phyloP scores from a whole-genome alignment of 2,888 invertebrate species.

The Macroteleia sp. region DNA sequence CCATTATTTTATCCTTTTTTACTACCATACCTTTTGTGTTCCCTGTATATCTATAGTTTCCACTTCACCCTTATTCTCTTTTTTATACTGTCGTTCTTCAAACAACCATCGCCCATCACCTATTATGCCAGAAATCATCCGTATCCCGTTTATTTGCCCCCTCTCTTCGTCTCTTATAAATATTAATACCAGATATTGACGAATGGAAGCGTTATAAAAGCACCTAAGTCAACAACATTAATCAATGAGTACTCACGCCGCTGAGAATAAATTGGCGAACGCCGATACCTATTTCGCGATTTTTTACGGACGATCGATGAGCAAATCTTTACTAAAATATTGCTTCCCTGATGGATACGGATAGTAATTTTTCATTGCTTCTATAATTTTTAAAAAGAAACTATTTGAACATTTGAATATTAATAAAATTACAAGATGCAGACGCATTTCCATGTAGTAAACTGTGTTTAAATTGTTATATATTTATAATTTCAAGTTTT shows the following conservation, averaged over 20 bases:
- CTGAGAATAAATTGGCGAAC: slow-evolving; percentile 37
- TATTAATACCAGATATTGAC: slow-evolving; percentile 55
- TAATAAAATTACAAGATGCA: too few relatives aligned
- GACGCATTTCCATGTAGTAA: too few relatives aligned
- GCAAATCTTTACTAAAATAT: slow-evolving; percentile 32
- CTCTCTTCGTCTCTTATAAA: slow-evolving; percentile 21
- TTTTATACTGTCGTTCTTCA: slow-evolving; percentile 10
- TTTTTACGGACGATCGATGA: slow-evolving; percentile 40
- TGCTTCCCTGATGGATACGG: slow-evolving; percentile 24
- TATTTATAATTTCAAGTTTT: too few relatives aligned
- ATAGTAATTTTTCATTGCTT: slow-evolving; percentile 7
- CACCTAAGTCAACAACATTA: slow-evolving; percentile 57
- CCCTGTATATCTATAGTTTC: too few relatives aligned
- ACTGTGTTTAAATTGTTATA: too few relatives aligned
- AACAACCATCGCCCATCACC: slow-evolving; percentile 19
- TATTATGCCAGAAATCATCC: slow-evolving; percentile 60
- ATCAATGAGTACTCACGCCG: slow-evolving; percentile 40
- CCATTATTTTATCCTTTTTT: too few relatives aligned
- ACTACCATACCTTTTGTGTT: too few relatives aligned
- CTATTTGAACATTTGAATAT: slow-evolving; percentile 8
- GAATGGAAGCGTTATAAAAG: slow-evolving; percentile 47
- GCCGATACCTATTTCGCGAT: slow-evolving; percentile 34
- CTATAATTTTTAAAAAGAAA: background rate
- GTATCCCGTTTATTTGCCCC: slow-evolving; percentile 31
- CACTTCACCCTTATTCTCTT: slow-evolving; percentile 11